Percentiles rank a stretch among this genome's conserved stretches.
phyloP scores from a whole-genome alignment of 2,113 vertebrate genomes.

The Eurystomus gularis region DNA sequence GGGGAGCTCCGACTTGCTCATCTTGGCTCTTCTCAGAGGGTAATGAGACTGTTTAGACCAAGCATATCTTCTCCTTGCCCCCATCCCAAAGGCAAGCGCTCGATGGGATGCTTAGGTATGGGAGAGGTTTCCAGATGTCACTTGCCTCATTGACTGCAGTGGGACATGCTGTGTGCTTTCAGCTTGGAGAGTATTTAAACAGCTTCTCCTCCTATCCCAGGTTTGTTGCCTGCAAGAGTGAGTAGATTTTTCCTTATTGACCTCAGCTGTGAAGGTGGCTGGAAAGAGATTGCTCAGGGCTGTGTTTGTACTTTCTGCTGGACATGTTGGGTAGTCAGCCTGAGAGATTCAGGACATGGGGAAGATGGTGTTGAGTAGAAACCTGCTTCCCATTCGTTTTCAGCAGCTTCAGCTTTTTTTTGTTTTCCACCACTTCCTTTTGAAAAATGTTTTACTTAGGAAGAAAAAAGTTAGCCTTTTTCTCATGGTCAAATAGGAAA shows the following conservation, averaged over 20 bases:
- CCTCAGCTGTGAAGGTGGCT: background rate
- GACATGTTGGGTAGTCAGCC: background rate
- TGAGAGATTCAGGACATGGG: background rate
- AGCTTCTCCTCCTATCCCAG: background rate
- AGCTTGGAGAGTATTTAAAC: background rate
- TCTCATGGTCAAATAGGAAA: background rate
- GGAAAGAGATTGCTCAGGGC: background rate
- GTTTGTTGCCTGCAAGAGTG: background rate
- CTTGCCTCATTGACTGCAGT: background rate
- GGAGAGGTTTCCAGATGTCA: background rate
- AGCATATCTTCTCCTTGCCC: background rate
- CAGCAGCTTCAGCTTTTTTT: background rate
- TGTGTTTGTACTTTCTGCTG: background rate
- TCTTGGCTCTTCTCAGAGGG: background rate
- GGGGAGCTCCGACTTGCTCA: accelerated
- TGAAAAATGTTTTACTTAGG: background rate
- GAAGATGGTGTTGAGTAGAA: background rate
- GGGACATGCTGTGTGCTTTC: background rate
- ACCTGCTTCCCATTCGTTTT: background rate
- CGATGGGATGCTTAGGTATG: accelerated
- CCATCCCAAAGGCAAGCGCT: background rate
- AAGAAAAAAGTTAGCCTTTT: background rate
- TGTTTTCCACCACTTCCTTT: background rate
- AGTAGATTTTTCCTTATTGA: background rate
- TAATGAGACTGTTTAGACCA: accelerated